Evolutionary conservation across 2,113 vertebrate genomes (phyloP).

Genomic region (Dryoscopus gambensis): DNA sequence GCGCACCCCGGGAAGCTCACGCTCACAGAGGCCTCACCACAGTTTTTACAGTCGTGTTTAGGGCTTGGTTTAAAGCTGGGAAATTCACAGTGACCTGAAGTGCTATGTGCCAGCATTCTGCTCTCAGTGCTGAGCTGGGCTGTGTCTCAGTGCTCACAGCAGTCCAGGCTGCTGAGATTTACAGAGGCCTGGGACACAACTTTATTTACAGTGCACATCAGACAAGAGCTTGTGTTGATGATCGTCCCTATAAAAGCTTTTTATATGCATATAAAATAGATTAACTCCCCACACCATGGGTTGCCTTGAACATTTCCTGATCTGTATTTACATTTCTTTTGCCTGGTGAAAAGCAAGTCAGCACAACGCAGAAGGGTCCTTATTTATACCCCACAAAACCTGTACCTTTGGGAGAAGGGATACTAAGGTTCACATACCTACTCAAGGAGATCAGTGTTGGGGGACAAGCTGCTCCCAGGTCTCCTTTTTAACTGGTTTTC

Average conservation of each 20-base stretch:
- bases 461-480: not conserved
- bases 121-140: not conserved
- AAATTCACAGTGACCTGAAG: not conserved
- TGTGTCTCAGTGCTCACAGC: not conserved
- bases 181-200: not conserved
- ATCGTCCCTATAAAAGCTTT: not conserved
- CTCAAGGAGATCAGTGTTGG: not conserved
- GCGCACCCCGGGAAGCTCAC: not conserved
- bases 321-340: not conserved
- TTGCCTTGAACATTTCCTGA: not conserved
- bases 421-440: not conserved
- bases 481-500: not conserved
- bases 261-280: not conserved
- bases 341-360: not conserved
- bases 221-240: not conserved
- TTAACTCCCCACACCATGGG: not conserved
- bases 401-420: not conserved
- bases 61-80: not conserved
- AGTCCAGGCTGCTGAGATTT: not conserved
- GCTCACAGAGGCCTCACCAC: not conserved
- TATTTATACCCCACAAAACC: not conserved
- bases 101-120: not conserved
- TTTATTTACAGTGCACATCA: not conserved
- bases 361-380: not conserved
- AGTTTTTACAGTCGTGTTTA: not conserved